Evolutionary conservation across 2,797 vertebrate species (phyloP), one percentile per base, ranked within the genome.

Genomic region (Botia kubotai): DNA sequence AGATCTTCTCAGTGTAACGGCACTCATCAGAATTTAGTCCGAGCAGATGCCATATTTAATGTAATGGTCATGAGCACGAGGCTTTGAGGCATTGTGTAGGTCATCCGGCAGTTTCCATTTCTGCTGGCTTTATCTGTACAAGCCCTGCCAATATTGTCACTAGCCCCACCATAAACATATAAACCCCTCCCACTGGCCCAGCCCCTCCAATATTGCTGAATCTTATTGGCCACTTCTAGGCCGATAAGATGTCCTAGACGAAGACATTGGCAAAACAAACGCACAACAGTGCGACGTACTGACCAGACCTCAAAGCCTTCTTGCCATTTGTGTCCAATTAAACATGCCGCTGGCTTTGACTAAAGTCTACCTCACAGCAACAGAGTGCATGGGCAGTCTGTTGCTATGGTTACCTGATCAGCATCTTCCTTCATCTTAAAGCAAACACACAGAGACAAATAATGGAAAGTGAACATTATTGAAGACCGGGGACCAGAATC

Each of bases 381-480:
- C 48, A 13, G 14, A 79, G 29, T 11, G 75, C 39, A 58, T 63
- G 12, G 75, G 70, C 83, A 53, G 39, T 68, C 71, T 84, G 86
- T 79, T 84, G 58, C 13, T 50, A 75, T 72, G 52, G 88, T 84
- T 94, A 95, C 93, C 94, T 94, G 85, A 87, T 94, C 91, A 71
- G 89, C 87, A 90, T 94, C 93, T 82, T 94, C 93, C 88, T 89
- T 92, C 89, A 93, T 94, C 94, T 95, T 94, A 82, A 89, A 88
- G 89, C 62, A 90, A 75, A 88, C 67, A 80, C 80, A 69, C 23
- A 89, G 53, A 77, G 76, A 79, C n/a, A 91, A 71, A 92, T 71
- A 90, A 43, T 43, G 8, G 10, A 8, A 43, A 84, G 50, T 86
- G 88, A 72, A 65, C 68, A 86, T 81, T 50, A 84, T 85, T 75